phyloP scores from a whole-genome alignment of 2,797 vertebrate genomes.

The Ciconia nigra region DNA sequence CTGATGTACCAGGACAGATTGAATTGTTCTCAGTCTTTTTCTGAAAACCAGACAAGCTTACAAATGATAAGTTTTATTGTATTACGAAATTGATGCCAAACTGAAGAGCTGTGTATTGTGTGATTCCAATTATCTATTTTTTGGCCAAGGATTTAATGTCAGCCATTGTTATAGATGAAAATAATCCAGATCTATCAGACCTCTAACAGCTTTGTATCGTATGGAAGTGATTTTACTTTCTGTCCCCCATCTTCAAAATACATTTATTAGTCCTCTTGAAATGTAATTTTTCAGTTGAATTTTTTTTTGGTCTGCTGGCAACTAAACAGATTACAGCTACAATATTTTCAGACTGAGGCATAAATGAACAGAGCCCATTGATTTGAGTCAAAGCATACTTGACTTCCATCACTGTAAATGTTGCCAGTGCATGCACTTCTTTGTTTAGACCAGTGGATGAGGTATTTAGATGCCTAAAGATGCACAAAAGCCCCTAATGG shows the following conservation, averaged over 20 bases:
- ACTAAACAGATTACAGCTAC: constrained; percentile 3
- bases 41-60: constrained; percentile 63
- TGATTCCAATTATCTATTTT: constrained; percentile 52
- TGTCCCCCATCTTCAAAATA: constrained; percentile 35
- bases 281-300: neutral
- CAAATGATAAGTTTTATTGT: constrained; percentile 73
- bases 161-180: constrained; percentile 17
- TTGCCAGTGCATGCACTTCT: neutral
- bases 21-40: constrained; percentile 65
- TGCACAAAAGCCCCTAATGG: neutral
- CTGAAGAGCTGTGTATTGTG: constrained; percentile 40
- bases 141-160: constrained; percentile 30
- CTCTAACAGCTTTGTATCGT: neutral
- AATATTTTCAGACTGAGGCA: neutral
- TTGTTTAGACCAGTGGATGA: neutral
- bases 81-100: constrained; percentile 67
- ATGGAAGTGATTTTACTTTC: constrained; percentile 36
- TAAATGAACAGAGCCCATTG: neutral
- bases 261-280: constrained; percentile 38
- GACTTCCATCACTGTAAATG: neutral
- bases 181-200: constrained; percentile 21
- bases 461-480: neutral
- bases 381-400: neutral
- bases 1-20: constrained; percentile 66
- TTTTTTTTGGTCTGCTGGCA: constrained; percentile 50